These are phyloP conservation scores for Cataglyphis rosenhaueri DNA, from an alignment of 2,888 invertebrate species.

Conservation along the genomic window DNA sequence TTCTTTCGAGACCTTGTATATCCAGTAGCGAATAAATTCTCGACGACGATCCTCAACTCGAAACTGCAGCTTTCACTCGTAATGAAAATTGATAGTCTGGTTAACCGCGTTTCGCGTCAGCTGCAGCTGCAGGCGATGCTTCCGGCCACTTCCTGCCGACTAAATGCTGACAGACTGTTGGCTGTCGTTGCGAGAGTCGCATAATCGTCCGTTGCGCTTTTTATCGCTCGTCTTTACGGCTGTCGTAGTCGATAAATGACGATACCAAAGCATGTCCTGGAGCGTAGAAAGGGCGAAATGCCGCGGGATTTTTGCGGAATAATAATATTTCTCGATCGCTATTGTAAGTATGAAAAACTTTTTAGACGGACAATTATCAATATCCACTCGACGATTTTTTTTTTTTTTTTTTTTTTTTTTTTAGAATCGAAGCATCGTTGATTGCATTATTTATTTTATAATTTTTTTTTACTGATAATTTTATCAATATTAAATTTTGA, in stretches of 20 bases:
- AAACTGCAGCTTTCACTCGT: constrained; percentile 68
- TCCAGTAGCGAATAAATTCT: constrained; percentile 46
- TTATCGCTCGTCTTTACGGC: constrained; percentile 61
- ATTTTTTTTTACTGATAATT: neutral
- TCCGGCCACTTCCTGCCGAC: constrained; percentile 57
- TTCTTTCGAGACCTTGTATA: constrained; percentile 32
- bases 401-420: neutral
- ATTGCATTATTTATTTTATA: neutral
- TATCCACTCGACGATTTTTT: neutral
- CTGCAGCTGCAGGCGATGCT: constrained; percentile 69
- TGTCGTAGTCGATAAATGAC: constrained; percentile 47
- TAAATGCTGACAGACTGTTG: constrained; percentile 62
- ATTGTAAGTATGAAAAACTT: neutral
- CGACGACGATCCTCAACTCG: constrained; percentile 51
- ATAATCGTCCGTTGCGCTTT: constrained; percentile 55
- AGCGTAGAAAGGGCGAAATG: constrained; percentile 31
- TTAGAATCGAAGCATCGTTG: neutral
- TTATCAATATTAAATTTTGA: neutral
- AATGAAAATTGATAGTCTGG: constrained; percentile 76
- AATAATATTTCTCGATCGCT: constrained; percentile 9
- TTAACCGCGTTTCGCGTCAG: constrained; percentile 72
- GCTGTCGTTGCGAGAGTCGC: constrained; percentile 63
- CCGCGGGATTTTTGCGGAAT: neutral
- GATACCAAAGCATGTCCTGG: constrained; percentile 28
- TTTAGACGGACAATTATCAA: neutral